phyloP scores from a whole-genome alignment of 2,888 invertebrate species.

The Polyommatus iphigenia region DNA sequence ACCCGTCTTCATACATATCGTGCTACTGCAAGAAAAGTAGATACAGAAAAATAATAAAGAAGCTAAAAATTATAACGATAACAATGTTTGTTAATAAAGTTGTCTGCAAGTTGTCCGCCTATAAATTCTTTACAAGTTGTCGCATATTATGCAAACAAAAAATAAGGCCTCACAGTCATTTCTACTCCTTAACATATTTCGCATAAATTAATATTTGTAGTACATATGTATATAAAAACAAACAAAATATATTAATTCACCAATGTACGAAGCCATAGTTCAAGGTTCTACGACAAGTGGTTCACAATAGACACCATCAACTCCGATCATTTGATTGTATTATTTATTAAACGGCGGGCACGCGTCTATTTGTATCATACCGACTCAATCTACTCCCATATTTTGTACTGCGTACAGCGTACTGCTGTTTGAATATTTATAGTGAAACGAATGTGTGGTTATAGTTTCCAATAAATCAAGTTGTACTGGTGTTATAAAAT shows the following conservation, averaged over 20 bases:
- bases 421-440: neutral
- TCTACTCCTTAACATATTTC: too few relatives aligned
- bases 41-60: neutral
- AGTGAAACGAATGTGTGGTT: neutral
- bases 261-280: neutral
- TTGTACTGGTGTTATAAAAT: neutral
- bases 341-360: neutral
- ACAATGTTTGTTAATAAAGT: too few relatives aligned
- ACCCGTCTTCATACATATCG: neutral
- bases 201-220: too few relatives aligned
- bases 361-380: neutral
- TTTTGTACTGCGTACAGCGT: neutral
- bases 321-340: neutral
- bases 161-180: too few relatives aligned
- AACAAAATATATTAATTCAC: neutral
- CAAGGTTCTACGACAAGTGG: neutral
- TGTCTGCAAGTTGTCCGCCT: too few relatives aligned
- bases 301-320: neutral
- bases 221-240: too few relatives aligned
- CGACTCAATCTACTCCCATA: neutral
- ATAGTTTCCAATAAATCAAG: neutral
- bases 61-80: neutral
- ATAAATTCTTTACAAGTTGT: too few relatives aligned
- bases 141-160: too few relatives aligned
- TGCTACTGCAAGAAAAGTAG: neutral